Conservation (phyloP, 2,888 invertebrate genomes). For the Molorchus minor region DNA sequence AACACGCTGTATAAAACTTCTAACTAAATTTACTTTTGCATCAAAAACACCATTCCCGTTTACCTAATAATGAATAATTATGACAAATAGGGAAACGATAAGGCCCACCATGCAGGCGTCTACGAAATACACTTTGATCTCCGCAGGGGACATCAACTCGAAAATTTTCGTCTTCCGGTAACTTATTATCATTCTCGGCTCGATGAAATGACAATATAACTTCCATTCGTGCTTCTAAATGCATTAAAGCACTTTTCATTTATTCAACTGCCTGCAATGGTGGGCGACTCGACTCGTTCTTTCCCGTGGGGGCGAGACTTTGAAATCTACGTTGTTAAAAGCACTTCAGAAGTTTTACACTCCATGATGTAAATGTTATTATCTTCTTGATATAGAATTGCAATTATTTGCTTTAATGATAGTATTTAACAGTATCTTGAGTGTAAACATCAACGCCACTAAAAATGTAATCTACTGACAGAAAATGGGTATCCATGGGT, state of each 20-base stretch:
- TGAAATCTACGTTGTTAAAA: background rate
- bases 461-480: too few relatives aligned
- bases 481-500: too few relatives aligned
- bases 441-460: too few relatives aligned
- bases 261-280: slow-evolving; percentile 1
- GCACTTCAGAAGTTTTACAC: background rate
- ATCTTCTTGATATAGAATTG: too few relatives aligned
- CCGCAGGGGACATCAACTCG: slow-evolving; percentile 8
- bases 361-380: too few relatives aligned
- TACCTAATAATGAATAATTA: slow-evolving; percentile 12
- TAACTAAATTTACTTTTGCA: too few relatives aligned
- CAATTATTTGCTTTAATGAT: too few relatives aligned
- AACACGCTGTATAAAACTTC: too few relatives aligned
- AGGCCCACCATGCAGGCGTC: background rate
- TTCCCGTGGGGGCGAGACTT: background rate
- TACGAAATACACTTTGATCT: slow-evolving; percentile 18
- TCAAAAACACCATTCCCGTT: background rate
- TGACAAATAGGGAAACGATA: slow-evolving; percentile 8
- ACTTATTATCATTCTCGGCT: slow-evolving; percentile 21
- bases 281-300: background rate
- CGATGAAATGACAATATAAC: slow-evolving; percentile 1
- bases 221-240: slow-evolving; percentile 3
- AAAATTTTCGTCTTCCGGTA: slow-evolving; percentile 12
- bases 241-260: slow-evolving; percentile 12
- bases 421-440: too few relatives aligned